A percentile compares a stretch with the other conserved stretches of the same genome.
Evolutionary conservation across 2,888 invertebrate species (phyloP).

Genomic region (Agonopterix arenella): DNA sequence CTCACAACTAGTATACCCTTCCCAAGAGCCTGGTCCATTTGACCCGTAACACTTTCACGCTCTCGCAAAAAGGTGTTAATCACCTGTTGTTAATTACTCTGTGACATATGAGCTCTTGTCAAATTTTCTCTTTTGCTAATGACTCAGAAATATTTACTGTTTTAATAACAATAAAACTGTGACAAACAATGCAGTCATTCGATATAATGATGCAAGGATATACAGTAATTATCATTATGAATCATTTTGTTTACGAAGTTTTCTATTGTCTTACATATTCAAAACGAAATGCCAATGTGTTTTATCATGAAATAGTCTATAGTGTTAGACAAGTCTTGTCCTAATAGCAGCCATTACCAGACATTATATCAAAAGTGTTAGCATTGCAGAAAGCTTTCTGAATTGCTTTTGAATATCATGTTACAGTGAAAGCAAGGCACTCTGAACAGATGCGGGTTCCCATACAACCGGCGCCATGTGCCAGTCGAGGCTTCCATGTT

Average conservation of each 20-base stretch:
- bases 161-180: conserved; percentile 4
- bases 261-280: conserved; percentile 16
- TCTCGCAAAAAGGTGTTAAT: conserved; percentile 3
- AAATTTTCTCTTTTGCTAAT: conserved; percentile 2
- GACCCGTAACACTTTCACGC: conserved; percentile 4
- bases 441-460: conserved; percentile 30
- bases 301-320: conserved; percentile 2
- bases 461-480: conserved; percentile 37
- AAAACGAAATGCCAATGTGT: conserved; percentile 3
- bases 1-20: not conserved
- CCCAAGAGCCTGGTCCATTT: conserved; percentile 1
- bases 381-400: not conserved
- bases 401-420: conserved; percentile 12
- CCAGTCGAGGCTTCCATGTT: conserved; percentile 22
- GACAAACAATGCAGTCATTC: conserved; percentile 12
- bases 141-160: not conserved
- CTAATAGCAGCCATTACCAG: no score
- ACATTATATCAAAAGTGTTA: not conserved
- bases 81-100: not conserved
- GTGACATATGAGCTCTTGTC: not conserved
- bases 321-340: not conserved
- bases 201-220: conserved; percentile 9
- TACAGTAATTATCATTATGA: conserved; percentile 13
- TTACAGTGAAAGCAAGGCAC: conserved; percentile 17
- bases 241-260: conserved; percentile 19